These are phyloP conservation scores for Campaea margaritaria DNA, from an alignment of 2,888 invertebrate genomes.

Conservation along the genomic window DNA sequence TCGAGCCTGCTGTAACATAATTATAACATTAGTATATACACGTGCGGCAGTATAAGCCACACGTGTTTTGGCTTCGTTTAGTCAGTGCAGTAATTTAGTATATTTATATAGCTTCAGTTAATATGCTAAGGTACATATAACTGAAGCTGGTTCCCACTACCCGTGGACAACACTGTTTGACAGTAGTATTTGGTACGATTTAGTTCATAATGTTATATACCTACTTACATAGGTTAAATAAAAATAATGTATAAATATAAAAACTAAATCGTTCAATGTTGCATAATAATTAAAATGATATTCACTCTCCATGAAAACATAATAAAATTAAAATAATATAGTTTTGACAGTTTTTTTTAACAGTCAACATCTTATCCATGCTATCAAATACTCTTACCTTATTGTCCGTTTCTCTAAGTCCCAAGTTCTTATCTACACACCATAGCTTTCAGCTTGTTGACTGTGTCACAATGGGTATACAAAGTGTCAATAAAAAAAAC, in stretches of 20 bases:
- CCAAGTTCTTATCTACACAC: neutral
- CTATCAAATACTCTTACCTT: conserved; percentile 1
- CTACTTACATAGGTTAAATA: too few relatives aligned
- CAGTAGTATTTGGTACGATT: neutral
- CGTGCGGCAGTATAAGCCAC: conserved; percentile 12
- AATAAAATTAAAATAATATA: too few relatives aligned
- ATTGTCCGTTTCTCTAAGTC: neutral
- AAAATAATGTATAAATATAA: too few relatives aligned
- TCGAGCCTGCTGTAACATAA: neutral
- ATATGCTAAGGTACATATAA: neutral
- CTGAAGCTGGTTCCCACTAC: conserved; percentile 1
- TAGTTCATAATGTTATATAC: neutral
- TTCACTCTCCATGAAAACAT: neutral
- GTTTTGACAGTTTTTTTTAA: neutral
- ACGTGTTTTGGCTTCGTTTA: conserved; percentile 4
- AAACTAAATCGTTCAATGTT: neutral
- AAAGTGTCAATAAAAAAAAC: neutral
- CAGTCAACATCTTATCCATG: neutral
- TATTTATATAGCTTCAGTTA: neutral
- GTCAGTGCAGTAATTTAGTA: too few relatives aligned
- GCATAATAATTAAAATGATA: conserved; percentile 1
- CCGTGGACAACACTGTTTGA: neutral
- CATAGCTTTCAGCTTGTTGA: neutral
- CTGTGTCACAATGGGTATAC: neutral
- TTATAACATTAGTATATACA: neutral